phyloP scores from a whole-genome alignment of 2,113 vertebrate species.

The Oxygymnocypris stewartii region DNA sequence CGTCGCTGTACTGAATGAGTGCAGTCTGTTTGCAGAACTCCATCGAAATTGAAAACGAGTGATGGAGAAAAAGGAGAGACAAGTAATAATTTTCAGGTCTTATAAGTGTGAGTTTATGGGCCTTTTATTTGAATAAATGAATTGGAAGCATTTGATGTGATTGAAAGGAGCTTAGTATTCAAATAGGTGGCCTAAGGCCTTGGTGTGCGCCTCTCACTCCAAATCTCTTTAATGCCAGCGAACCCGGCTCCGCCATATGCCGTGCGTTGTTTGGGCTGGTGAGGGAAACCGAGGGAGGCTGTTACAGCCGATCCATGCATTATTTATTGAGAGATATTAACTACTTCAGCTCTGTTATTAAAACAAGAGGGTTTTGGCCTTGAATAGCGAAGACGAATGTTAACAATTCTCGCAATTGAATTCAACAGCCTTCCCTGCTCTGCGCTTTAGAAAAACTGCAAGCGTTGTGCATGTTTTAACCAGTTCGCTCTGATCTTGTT shows the following conservation, averaged over 20 bases:
- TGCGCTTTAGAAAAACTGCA: constrained; percentile 26
- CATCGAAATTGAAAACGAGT: constrained; percentile 39
- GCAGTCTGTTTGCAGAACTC: not conserved
- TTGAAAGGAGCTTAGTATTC: constrained; percentile 67
- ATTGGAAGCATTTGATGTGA: constrained; percentile 65
- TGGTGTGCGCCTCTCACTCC: constrained; percentile 53
- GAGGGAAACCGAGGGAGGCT: constrained; percentile 47
- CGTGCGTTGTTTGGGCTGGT: constrained; percentile 46
- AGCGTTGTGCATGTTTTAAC: constrained; percentile 36
- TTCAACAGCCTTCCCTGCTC: constrained; percentile 49
- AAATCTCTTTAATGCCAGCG: constrained; percentile 60
- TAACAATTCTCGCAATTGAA: constrained; percentile 61
- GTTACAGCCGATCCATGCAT: constrained; percentile 60
- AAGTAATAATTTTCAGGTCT: constrained; percentile 54
- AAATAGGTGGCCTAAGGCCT: constrained; percentile 65
- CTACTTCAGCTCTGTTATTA: constrained; percentile 64
- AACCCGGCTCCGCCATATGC: constrained; percentile 48
- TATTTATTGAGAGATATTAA: constrained; percentile 65
- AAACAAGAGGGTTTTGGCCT: constrained; percentile 60
- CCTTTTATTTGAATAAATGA: constrained; percentile 66
- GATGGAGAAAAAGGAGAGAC: constrained; percentile 47
- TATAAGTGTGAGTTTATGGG: constrained; percentile 60
- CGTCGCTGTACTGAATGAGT: constrained; percentile 16
- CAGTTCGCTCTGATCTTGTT: constrained; percentile 30
- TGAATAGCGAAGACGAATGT: constrained; percentile 59